Base-by-base conservation (phyloP, 2,888 invertebrate species). In the Megalurothrips usitatus region DNA sequence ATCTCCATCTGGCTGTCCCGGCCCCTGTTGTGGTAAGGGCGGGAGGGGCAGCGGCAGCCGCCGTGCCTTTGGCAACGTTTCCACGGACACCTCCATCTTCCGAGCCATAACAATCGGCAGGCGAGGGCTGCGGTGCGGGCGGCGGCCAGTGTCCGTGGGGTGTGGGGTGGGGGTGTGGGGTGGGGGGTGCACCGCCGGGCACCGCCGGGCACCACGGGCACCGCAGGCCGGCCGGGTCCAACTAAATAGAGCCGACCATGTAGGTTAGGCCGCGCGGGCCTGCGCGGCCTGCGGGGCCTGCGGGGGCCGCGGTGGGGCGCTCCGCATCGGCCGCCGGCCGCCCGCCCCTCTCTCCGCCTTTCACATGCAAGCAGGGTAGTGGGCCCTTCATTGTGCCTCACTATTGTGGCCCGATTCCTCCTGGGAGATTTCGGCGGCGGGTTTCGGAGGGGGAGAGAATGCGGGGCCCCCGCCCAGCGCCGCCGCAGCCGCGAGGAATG, bases 381-480 rank as follows among this genome's bases (percentile, higher is more conserved):
- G 58, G 58, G 58, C 58, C 58, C 58, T 58, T 58, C 58, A 58
- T 58, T 58, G 58, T 58, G 58, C 58, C 58, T 19, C n/a, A 58
- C 58, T 58, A 58, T 58, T 58, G 58, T n/a, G 58, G 58, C 58
- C 34, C 58, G 58, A 58, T 58, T 58, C 58, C 58, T 58, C 58
- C n/a, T 58, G 58, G 58, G 58, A 58, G 58, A n/a, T 58, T 58
- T 58, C 17, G 58, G 52, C 52, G 10, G n/a, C 34, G 34, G 34
- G 34, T 43, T 43, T 4, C 34, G 34, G 34, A 43, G 34, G 34
- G n/a, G 34, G 34, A 43, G 34, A 43, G 2, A 43, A 43, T 43
- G 34, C 34, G 34, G n/a, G n/a, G n/a, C n/a, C n/a, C n/a, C n/a
- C n/a, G n/a, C n/a, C n/a, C n/a, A n/a, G n/a, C n/a, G n/a, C n/a